Evolutionary conservation across 2,888 invertebrate species (phyloP).

Genomic region (Polyploca ridens): DNA sequence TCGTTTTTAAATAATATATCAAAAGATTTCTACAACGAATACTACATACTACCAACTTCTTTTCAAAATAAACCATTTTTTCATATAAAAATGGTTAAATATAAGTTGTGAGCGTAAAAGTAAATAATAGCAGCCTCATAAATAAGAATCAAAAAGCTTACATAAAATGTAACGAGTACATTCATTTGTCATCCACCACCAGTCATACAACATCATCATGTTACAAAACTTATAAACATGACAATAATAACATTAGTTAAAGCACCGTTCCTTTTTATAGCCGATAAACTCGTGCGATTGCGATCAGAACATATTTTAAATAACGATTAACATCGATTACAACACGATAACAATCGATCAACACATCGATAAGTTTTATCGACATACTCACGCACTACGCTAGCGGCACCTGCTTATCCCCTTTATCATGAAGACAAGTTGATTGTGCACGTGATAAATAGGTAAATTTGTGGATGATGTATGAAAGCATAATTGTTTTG

Average conservation of each 20-base stretch:
- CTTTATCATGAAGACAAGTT: conserved; percentile 23
- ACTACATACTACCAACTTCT: too few species aligned
- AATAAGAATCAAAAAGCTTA: not conserved
- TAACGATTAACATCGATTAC: conserved; percentile 20
- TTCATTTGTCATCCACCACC: conserved; percentile 5
- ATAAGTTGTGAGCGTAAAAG: not conserved
- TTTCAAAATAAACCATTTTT: too few species aligned
- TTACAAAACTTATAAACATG: conserved; percentile 12
- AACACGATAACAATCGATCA: conserved; percentile 13
- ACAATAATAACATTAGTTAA: conserved; percentile 9
- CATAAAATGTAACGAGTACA: not conserved
- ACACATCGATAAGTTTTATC: conserved; percentile 23
- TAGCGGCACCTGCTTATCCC: conserved; percentile 26
- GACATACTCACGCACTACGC: conserved; percentile 19
- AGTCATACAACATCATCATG: conserved; percentile 7
- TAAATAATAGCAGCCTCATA: not conserved
- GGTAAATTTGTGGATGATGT: conserved; percentile 37
- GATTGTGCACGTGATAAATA: conserved; percentile 32
- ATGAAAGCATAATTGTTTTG: conserved; percentile 52
- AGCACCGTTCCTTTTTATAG: conserved; percentile 8
- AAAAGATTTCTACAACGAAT: too few species aligned
- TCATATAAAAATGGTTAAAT: too few species aligned
- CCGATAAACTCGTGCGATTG: conserved; percentile 13
- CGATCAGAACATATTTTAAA: conserved; percentile 17
- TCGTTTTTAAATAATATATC: too few species aligned